These are phyloP conservation scores for Danaus plexippus DNA, from an alignment of 1,140 invertebrate genomes.

Conservation along the genomic window DNA sequence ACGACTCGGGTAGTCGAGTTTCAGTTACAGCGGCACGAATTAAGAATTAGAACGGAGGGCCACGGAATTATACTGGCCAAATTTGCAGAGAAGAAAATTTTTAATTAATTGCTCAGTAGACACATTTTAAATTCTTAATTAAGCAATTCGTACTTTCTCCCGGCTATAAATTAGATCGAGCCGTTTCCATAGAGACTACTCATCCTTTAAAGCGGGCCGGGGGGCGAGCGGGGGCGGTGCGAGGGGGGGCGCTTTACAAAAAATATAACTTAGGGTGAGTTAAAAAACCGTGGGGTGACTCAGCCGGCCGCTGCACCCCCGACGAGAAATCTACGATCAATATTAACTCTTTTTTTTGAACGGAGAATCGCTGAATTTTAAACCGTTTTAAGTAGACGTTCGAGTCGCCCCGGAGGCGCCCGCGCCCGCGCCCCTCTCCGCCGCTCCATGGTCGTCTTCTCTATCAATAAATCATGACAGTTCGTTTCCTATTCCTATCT, in stretches of 20 bases:
- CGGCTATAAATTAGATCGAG: conserved; percentile 71
- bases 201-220: conserved; percentile 71
- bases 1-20: conserved; percentile 39
- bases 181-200: conserved; percentile 74
- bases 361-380: conserved; percentile 66
- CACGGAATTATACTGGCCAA: conserved; percentile 38
- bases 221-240: conserved; percentile 25
- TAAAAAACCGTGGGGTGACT: conserved; percentile 72
- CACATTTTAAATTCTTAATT: conserved; percentile 72
- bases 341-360: conserved; percentile 73
- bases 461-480: conserved; percentile 40
- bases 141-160: conserved; percentile 70
- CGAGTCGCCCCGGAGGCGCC: conserved; percentile 5
- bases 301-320: conserved; percentile 70
- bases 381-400: conserved; percentile 47
- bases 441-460: conserved; percentile 9
- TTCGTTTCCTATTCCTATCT: conserved; percentile 25
- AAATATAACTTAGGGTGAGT: conserved; percentile 73
- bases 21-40: conserved; percentile 37
- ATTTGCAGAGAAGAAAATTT: conserved; percentile 52
- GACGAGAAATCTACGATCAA: conserved; percentile 72
- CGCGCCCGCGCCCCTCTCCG: conserved; percentile 7
- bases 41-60: conserved; percentile 30
- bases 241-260: conserved; percentile 64
- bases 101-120: conserved; percentile 68